Evolutionary conservation across 2,113 vertebrate species (phyloP), one percentile per base, ranked within the genome.

Genomic region (Xiphophorus couchianus): DNA sequence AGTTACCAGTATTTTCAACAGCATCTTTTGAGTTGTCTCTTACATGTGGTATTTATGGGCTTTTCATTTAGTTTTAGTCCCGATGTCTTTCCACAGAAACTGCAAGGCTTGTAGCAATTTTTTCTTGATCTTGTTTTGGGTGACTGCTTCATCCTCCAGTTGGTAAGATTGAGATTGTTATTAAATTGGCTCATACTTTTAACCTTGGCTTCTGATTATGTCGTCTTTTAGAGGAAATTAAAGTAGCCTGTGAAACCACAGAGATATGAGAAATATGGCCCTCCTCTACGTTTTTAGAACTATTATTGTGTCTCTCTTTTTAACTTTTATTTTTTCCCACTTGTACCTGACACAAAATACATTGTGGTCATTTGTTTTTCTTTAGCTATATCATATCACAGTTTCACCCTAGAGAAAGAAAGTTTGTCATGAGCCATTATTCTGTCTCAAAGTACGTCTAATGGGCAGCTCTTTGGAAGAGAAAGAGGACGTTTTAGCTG

Each of bases 141-240:
- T 76, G 83, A 71, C 84, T 83, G 83, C 84, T 90, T 88, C 80
- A 81, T 88, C 81, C 79, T 69, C 54, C 28, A 77, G 75, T 79
- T 42, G 31, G 63, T 54, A 82, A 81, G 83, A 81, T 83, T 84
- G 80, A 85, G 77, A 93, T 91, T 71, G 66, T 89, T 92, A 90
- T 92, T 91, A 88, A 90, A 91, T 90, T 90, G 83, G 77, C 85
- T 84, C 61, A 69, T 90, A 90, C 87, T 78, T 90, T 91, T 93
- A 91, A 92, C 91, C 91, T 93, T 91, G 86, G 84, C 83, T 89
- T 71, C 86, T 86, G 87, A 92, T 93, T 92, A 94, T 93, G 89
- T 88, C 71, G 66, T 88, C 83, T 93, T 93, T 91, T 86, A 90
- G 84, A 93, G 91, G 90, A 91, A 93, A 94, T 94, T 92, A 92